Evolutionary conservation across 2,888 invertebrate species (phyloP), one percentile per base, ranked within the genome.

Genomic region (Ernsta delagoae): DNA sequence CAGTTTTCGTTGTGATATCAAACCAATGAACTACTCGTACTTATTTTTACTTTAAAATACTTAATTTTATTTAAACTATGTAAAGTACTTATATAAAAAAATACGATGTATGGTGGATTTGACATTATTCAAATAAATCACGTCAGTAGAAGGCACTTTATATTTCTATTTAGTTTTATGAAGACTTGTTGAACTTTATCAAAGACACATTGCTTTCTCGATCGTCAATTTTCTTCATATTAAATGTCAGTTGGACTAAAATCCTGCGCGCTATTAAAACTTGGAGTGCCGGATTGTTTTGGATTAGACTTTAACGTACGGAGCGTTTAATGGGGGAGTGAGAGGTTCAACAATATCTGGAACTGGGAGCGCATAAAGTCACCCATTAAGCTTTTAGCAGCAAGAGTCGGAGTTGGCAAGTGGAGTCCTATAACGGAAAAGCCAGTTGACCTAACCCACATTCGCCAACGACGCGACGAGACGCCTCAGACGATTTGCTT

Each of bases 401-500:
- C 56, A 56, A 34, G 34, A 56, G 34, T 56, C 34, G 6, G n/a
- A 56, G 34, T 34, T 56, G 56, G 24, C 41, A 57, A 65, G 56
- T 59, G 59, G 41, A 45, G 24, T 65, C 59, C 50, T 65, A 59
- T 8, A 59, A 39, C 50, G 65, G 43, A 45, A 56, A 62, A 57
- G 60, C 61, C 43, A 63, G 61, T 73, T 73, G 73, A 71, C 71
- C 73, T 73, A 73, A 71, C 71, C 73, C 70, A 73, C 70, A 71
- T 71, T 59, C 34, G 56, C 34, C 56, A 11, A 31, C 56, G 34
- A 54, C 24, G 24, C 16, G 53, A 53, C 24, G 59, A 50, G 56
- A n/a, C 50, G 59, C 24, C 65, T 31, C 59, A 39, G 39, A 53
- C 59, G 53, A 6, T 53, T 65, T 41, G 65, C 53, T 41, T 59